Evolutionary conservation across 23 tunicate genomes (phyloP), one percentile per base, ranked within the genome.

Genomic region (Styela clava): DNA sequence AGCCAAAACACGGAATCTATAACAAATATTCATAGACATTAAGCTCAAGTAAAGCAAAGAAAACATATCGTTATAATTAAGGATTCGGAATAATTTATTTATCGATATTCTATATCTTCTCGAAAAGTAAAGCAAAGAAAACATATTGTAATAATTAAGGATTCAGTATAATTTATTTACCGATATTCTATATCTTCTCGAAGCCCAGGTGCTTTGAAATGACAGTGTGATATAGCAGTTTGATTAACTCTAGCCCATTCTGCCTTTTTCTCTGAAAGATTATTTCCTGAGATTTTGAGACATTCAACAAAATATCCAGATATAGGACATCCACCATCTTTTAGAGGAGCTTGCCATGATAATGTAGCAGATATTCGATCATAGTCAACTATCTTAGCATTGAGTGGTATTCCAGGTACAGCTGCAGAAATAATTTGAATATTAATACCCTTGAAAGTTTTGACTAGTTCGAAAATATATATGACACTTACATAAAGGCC

Each of bases 301-400:
- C 95, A 81, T 80, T 95, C 99, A 2, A 95, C 89, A 62, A 79
- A 86, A 73, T 95, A 95, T 12, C 99, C 99, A 56, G 32, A 63
- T 33, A 95, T 84, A n/a, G 74, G 82, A 31, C 80, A 69, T 2
- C 92, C 96, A 0, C 96, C 95, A 63, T 89, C 89, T 69, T 86
- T 86, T 24, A 84, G 69, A n/a, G 99, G 99, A 27, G 73, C 81
- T 35, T 74, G 84, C 99, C 99, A 95, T 0, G 78, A 76, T 22
- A 89, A 74, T 21, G 85, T 90, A 18, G 89, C 91, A n/a, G 96
- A 86, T 18, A 78, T 63, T n/a, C 86, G 67, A 34, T 90, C 87
- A 69, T 79, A 76, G 79, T 87, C 92, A 20, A 83, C 51, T 7
- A 95, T 86, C 72, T 90, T 87, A 27, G 86, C 85, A 61, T 86